Percentiles rank a stretch among this genome's conserved stretches.
Evolutionary conservation across 2,888 invertebrate species (phyloP).

Genomic region (Drosophila pegasa): DNA sequence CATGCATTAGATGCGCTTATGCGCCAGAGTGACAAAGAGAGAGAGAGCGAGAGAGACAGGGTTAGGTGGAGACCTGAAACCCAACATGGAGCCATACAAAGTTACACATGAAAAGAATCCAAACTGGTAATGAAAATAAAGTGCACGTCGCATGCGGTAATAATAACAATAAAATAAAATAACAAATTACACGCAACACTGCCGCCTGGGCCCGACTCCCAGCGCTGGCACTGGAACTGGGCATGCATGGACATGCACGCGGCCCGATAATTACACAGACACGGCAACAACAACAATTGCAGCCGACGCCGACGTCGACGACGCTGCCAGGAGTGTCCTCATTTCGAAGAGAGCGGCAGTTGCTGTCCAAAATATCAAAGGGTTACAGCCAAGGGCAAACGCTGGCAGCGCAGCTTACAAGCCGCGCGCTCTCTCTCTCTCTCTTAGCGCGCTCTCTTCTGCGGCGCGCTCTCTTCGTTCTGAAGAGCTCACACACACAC

Average conservation of each 20-base stretch:
- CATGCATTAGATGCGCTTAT: slow-evolving; percentile 66
- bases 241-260: slow-evolving; percentile 62
- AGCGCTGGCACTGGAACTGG: slow-evolving; percentile 20
- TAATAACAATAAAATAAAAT: slow-evolving; percentile 83
- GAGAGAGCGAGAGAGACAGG: background rate
- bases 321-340: slow-evolving; percentile 57
- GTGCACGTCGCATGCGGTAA: slow-evolving; percentile 81
- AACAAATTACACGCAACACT: slow-evolving; percentile 83
- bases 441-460: slow-evolving; percentile 38
- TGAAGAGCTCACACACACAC: slow-evolving; percentile 49
- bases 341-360: slow-evolving; percentile 48
- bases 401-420: slow-evolving; percentile 42
- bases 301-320: slow-evolving; percentile 37
- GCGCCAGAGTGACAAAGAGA: slow-evolving; percentile 4
- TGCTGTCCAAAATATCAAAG: slow-evolving; percentile 47
- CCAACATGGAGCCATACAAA: slow-evolving; percentile 53
- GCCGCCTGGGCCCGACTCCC: slow-evolving; percentile 53
- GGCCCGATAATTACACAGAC: slow-evolving; percentile 72
- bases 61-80: slow-evolving; percentile 19
- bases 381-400: slow-evolving; percentile 69
- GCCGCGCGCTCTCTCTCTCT: slow-evolving; percentile 29
- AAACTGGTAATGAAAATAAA: slow-evolving; percentile 81
- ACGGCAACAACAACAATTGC: slow-evolving; percentile 56
- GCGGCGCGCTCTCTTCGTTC: slow-evolving; percentile 59
- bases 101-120: slow-evolving; percentile 71